Evolutionary conservation across 2,888 invertebrate genomes (phyloP).

Genomic region (Nudaria mundana): DNA sequence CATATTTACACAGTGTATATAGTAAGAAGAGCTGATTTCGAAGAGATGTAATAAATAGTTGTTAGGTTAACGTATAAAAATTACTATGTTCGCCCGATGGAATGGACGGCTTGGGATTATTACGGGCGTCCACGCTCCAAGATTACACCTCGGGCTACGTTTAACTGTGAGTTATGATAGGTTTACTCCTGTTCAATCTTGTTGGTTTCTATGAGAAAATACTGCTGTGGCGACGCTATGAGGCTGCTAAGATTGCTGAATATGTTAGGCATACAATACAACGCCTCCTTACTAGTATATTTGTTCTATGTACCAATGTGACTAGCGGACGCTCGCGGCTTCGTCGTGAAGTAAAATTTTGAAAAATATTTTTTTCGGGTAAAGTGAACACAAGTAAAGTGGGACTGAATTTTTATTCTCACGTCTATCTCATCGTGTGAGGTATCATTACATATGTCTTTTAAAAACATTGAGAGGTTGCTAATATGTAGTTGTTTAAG

Average conservation of each 20-base stretch:
- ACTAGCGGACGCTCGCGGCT: too few relatives aligned
- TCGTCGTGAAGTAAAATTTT: too few relatives aligned
- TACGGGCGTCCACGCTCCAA: slow-evolving; percentile 57
- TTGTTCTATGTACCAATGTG: too few relatives aligned
- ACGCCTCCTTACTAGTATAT: slow-evolving; percentile 8
- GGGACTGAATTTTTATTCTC: too few relatives aligned
- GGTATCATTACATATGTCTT: too few relatives aligned
- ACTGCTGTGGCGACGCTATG: slow-evolving; percentile 58
- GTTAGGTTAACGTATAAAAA: slow-evolving; percentile 52
- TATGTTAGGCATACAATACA: slow-evolving; percentile 40
- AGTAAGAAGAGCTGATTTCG: too few relatives aligned
- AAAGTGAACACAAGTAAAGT: too few relatives aligned
- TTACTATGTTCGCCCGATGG: slow-evolving; percentile 51
- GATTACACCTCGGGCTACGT: slow-evolving; percentile 68
- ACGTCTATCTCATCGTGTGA: too few relatives aligned
- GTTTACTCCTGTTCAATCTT: slow-evolving; percentile 72
- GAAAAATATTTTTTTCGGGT: too few relatives aligned
- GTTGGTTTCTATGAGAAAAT: slow-evolving; percentile 75
- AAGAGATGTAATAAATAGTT: slow-evolving; percentile 28
- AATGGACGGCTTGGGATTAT: slow-evolving; percentile 68
- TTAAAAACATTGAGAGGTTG: too few relatives aligned
- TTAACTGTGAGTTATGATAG: slow-evolving; percentile 77
- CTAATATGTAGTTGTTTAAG: too few relatives aligned
- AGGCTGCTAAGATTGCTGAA: slow-evolving; percentile 49
- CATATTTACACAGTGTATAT: neutral